phyloP scores from a whole-genome alignment of 53 echinoderm and acorn worm genomes.

The Echinarachnius parma region DNA sequence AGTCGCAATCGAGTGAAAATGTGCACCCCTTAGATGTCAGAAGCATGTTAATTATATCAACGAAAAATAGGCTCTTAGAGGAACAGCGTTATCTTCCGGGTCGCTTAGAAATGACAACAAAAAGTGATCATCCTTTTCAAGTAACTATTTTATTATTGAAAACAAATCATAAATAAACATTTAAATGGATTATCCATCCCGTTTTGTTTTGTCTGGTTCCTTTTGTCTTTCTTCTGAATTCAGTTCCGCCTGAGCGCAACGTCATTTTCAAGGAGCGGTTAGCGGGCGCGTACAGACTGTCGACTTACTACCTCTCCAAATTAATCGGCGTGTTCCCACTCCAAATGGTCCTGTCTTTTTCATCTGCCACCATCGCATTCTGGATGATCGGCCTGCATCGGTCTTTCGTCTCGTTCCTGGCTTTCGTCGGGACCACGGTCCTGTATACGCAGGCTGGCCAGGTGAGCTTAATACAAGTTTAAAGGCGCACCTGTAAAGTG shows the following conservation, averaged over 20 bases:
- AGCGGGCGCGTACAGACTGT: constrained; percentile 77
- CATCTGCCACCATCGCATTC: constrained; percentile 53
- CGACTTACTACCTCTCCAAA: constrained; percentile 83
- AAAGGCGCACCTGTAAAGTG: too few relatives aligned
- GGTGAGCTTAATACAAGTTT: too few relatives aligned
- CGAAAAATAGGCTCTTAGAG: too few relatives aligned
- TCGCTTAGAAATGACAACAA: too few relatives aligned
- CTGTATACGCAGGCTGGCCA: constrained; percentile 59
- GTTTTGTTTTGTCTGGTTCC: background rate
- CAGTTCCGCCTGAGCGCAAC: constrained; percentile 79
- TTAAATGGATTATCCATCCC: too few relatives aligned
- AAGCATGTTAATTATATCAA: too few relatives aligned
- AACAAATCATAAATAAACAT: too few relatives aligned
- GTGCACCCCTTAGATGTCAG: too few relatives aligned
- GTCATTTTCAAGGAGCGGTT: constrained; percentile 69
- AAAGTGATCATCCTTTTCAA: too few relatives aligned
- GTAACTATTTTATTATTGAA: too few relatives aligned
- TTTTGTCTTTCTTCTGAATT: background rate
- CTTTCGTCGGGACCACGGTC: constrained; percentile 43
- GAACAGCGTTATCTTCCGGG: too few relatives aligned
- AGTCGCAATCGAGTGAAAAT: too few relatives aligned
- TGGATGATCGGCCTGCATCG: constrained; percentile 71
- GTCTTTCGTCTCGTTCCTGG: constrained; percentile 50
- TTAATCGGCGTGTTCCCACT: constrained; percentile 76
- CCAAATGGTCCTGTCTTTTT: constrained; percentile 49